Evolutionary conservation across 2,113 vertebrate genomes (phyloP), one percentile per base, ranked within the genome.

Genomic region (Leucopsar rothschildi): DNA sequence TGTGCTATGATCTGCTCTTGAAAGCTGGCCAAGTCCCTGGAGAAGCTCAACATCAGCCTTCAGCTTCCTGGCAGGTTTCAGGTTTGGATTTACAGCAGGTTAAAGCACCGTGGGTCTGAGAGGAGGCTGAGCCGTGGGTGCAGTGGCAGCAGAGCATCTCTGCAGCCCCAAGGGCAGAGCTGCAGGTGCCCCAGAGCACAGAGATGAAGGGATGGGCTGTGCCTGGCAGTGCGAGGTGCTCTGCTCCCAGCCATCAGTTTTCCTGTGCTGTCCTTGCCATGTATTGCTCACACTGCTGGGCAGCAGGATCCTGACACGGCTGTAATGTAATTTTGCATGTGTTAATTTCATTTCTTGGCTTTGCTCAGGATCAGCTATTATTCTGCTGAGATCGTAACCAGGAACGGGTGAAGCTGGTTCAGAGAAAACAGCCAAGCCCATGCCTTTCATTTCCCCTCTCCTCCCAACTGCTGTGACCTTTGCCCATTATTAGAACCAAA

Each of bases 341-440:
- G 94, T 92, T 96, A 96, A 96, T 97, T 95, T 92, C 82, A 97
- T 94, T 97, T 96, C 90, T 90, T 77, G 92, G 75, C 87, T 94
- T 96, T 94, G 79, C 90, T 94, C 91, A 93, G 92, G 93, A 96
- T 95, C 93, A 95, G 87, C 94, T 92, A 93, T 94, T 95, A 95
- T 90, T 95, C 92, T 96, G 90, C 92, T 95, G 93, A 96, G 90
- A 95, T 75, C 0, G 25, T 95, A 88, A 96, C 87, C 90, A 90
- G 87, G 82, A 92, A 94, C 15, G 33, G 85, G 93, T 90, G 92
- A 96, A 96, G 95, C 93, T 82, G 92, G 90, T 96, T 96, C 93
- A 61, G 82, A 96, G 86, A 94, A 96, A 96, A 96, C 5, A 94
- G 79, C 83, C 89, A 60, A 91, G 91, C 91, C 88, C 72, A 2